Evolutionary conservation across 2,797 vertebrate genomes (phyloP), one percentile per base, ranked within the genome.

Genomic region (Sus cebifrons): DNA sequence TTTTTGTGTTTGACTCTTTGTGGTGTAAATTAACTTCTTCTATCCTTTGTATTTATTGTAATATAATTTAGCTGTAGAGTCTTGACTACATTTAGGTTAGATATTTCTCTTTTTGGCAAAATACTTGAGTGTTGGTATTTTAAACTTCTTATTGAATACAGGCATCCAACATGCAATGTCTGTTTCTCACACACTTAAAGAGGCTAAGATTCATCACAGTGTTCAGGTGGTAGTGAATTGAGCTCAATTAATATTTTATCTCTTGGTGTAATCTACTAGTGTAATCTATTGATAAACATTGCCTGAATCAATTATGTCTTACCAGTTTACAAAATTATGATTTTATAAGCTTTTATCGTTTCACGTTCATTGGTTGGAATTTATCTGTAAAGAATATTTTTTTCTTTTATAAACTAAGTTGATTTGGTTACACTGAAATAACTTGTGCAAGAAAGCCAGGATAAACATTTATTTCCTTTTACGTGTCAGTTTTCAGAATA

Each of bases 291-390:
- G 20, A 56, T 29, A 84, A 78, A 71, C 20, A 75, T 70, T 71
- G 4, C 7, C 4, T 52, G 11, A 17, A 20, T 87, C 23, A 71
- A 29, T 77, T 40, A 82, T 62, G 62, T 70, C 21, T 14, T 54
- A 86, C 21, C 58, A 12, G 27, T 94, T 94, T 87, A 21, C 36
- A 86, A 77, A 74, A 54, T 65, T 56, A 21, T 20, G 21, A 54
- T 77, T 91, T 90, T 13, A 27, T 36, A 79, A 83, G n/a, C 15
- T 71, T 78, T 94, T 15, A 78, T 85, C 16, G 54, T 62, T 78
- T 4, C 9, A 32, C 32, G 32, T 54, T 71, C 60, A 75, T 64
- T 74, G n/a, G 20, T 79, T 58, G 36, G 27, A 70, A 77, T 91
- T 75, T 87, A 54, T 65, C n/a, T 58, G 5, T 81, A 49, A 65